Conservation (phyloP, 2,888 invertebrate species). For the Marronus borbonicus region DNA sequence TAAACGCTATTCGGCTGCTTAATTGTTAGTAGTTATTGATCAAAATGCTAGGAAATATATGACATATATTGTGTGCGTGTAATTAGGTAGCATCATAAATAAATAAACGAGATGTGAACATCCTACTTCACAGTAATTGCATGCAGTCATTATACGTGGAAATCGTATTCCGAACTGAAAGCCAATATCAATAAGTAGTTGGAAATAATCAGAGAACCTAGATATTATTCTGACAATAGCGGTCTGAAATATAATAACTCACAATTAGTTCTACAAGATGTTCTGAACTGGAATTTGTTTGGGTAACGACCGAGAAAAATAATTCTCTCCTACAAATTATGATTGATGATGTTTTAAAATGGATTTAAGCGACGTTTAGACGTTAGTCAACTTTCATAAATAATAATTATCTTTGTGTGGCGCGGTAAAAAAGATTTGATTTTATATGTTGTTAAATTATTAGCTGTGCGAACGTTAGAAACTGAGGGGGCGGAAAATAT, state of each 20-base stretch:
- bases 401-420: constrained; percentile 5
- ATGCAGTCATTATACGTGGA: too few species aligned
- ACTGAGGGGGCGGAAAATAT: too few species aligned
- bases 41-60: too few species aligned
- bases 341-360: constrained; percentile 30
- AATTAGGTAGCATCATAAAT: too few species aligned
- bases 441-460: background rate
- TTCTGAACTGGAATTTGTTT: constrained; percentile 5
- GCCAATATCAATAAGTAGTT: background rate
- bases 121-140: too few species aligned
- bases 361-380: background rate
- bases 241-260: background rate
- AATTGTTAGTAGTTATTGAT: too few species aligned
- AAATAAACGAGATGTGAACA: too few species aligned
- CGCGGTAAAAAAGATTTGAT: background rate
- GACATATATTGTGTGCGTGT: too few species aligned
- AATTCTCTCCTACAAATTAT: constrained; percentile 12
- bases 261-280: constrained; percentile 18
- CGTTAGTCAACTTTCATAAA: background rate
- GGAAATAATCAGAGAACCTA: background rate
- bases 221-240: background rate
- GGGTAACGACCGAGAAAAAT: constrained; percentile 15
- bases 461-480: background rate
- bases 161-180: background rate
- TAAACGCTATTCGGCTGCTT: too few species aligned